Evolutionary conservation across 2,797 vertebrate genomes (phyloP).

Genomic region (Dryobates pubescens): DNA sequence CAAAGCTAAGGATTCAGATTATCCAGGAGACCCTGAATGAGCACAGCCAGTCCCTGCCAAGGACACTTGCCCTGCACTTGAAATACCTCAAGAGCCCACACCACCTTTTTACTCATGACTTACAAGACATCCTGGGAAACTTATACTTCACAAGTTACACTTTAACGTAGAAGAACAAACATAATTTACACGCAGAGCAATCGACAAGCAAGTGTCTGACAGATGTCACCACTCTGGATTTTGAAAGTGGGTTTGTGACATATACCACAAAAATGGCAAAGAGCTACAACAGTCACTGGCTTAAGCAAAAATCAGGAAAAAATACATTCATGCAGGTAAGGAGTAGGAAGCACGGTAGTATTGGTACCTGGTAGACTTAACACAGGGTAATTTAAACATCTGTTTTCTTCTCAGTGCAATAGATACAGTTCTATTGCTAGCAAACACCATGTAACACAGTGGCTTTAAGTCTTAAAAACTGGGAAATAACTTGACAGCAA

Average conservation of each 20-base stretch:
- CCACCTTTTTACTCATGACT: background rate
- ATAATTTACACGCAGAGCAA: background rate
- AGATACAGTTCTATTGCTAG: background rate
- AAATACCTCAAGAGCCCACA: background rate
- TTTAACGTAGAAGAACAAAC: background rate
- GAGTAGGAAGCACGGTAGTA: background rate
- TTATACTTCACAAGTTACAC: background rate
- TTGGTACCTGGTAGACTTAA: background rate
- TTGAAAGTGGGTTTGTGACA: too few relatives aligned
- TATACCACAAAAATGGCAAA: background rate
- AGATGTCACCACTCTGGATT: background rate
- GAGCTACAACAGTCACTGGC: background rate
- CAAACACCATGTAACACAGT: background rate
- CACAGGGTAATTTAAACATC: background rate
- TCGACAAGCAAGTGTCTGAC: background rate
- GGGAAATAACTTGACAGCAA: background rate
- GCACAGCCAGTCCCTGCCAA: background rate
- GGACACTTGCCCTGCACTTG: background rate
- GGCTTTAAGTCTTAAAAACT: background rate
- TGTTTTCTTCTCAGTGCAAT: background rate
- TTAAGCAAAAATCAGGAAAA: background rate
- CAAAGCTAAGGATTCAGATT: background rate
- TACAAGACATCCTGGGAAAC: background rate
- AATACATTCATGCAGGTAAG: background rate
- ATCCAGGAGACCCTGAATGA: background rate